Percentiles rank a stretch among this genome's conserved stretches.
Conservation (phyloP, 23 tunicate species). For the Halocynthia aurantium region DNA sequence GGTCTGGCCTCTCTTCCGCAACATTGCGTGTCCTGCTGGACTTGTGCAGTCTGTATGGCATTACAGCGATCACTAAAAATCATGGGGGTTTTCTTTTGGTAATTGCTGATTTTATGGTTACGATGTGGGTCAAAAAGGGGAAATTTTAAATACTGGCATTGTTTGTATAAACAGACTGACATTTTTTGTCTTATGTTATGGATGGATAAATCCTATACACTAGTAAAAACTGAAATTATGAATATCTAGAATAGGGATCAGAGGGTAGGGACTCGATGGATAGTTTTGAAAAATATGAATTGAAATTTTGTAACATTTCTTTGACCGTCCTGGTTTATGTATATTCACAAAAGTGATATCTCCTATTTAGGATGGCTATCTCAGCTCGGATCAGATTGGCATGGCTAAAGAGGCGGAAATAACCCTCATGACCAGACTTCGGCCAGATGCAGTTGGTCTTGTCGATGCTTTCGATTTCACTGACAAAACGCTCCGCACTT, state of each 20-base stretch:
- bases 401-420: conserved; percentile 47
- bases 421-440: conserved; percentile 25
- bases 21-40: conserved; percentile 28
- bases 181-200: too few relatives aligned
- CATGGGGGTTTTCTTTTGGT: conserved; percentile 70
- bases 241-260: not conserved
- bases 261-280: not conserved
- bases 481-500: conserved; percentile 60
- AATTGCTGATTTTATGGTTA: not conserved
- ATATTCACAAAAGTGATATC: not conserved
- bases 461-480: conserved; percentile 88
- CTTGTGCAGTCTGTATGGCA: conserved; percentile 36
- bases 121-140: not conserved
- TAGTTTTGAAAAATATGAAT: not conserved
- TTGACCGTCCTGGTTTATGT: too few relatives aligned
- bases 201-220: too few relatives aligned
- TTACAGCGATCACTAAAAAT: conserved; percentile 43
- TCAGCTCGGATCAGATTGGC: conserved; percentile 1
- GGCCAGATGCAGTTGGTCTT: conserved; percentile 72
- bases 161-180: too few relatives aligned
- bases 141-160: too few relatives aligned
- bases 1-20: not conserved
- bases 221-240: not conserved
- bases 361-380: conserved; percentile 4
- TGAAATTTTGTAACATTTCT: too few relatives aligned